Percentiles rank a stretch among this genome's conserved stretches.
Conservation (phyloP, 2,113 vertebrate species). For the Sterrhoptilus dennistouni region DNA sequence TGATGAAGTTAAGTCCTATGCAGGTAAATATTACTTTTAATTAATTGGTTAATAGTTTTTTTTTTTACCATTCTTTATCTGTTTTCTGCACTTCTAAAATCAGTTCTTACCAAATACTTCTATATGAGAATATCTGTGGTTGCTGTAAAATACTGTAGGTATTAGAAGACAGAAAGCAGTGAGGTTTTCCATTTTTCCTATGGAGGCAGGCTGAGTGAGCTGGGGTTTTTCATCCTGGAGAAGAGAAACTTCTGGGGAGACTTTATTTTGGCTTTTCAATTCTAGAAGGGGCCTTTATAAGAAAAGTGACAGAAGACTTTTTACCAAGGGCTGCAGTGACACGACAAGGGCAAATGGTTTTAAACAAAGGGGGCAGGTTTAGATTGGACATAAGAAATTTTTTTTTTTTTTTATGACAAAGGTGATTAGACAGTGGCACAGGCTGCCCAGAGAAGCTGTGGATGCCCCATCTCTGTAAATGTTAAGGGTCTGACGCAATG, state of each 20-base stretch:
- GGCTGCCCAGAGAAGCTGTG: too few relatives aligned
- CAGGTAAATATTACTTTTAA: neutral
- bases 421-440: neutral
- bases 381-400: neutral
- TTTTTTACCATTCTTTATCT: neutral
- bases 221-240: neutral
- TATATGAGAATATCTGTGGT: neutral
- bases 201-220: neutral
- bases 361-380: neutral
- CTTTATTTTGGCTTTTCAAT: neutral
- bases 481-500: too few relatives aligned
- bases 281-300: neutral
- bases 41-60: neutral
- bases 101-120: neutral
- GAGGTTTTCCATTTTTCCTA: neutral
- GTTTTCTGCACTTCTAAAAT: neutral
- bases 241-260: neutral
- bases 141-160: neutral
- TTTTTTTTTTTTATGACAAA: neutral
- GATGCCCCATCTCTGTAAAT: too few relatives aligned
- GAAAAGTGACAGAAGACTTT: neutral
- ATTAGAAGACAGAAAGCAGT: neutral
- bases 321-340: neutral
- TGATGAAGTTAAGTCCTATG: neutral
- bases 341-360: neutral